Base-by-base conservation (phyloP, 2,888 invertebrate species). In the Fragum whitleyi region DNA sequence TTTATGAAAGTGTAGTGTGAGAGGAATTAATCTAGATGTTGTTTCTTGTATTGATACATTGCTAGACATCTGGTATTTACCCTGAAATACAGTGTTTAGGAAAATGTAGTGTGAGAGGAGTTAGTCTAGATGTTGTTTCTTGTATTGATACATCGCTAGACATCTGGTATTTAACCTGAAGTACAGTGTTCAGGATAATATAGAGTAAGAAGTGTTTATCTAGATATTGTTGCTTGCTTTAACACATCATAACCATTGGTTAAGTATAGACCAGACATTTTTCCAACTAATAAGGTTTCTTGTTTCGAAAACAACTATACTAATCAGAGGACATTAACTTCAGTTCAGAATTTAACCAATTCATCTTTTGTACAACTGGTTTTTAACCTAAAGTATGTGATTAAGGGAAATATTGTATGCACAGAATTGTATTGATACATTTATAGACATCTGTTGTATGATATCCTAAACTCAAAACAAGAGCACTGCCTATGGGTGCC, bases 1-100 rank as follows among this genome's bases (percentile, higher is more conserved):
- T 90, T 97, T 96, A 0, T 99, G 99, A 94, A 99, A 99, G 93
- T 98, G 97, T 87, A 99, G 95, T 0, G 99, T 98, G n/a, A 99
- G 95, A 47, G 99, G 95, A 87, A 98, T 96, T 73, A 99, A 94
- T 93, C 97, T 97, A 86, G 97, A 96, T 90, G 97, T 96, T 57
- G 98, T 96, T 89, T 97, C 97, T 70, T 96, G 96, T 21, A 96
- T 96, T 77, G 96, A 95, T 89, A 97, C 97, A 79, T 96, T 96
- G 5, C 86, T 89, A 19, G 97, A 95, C 93, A 97, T 96, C 88
- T 96, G 97, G 92, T 96, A 94, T 74, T 94, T 96, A 26, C 97
- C 97, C 96, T 97, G 94, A 16, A 57, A n/a, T 28, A 39, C 39
- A 39, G 14, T 14, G 14, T 9, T 39, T 9, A 39, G 6, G 7